A percentile compares a stretch with the other conserved stretches of the same genome.
phyloP scores from a whole-genome alignment of 2,888 invertebrate species.

The Volucella inflata region DNA sequence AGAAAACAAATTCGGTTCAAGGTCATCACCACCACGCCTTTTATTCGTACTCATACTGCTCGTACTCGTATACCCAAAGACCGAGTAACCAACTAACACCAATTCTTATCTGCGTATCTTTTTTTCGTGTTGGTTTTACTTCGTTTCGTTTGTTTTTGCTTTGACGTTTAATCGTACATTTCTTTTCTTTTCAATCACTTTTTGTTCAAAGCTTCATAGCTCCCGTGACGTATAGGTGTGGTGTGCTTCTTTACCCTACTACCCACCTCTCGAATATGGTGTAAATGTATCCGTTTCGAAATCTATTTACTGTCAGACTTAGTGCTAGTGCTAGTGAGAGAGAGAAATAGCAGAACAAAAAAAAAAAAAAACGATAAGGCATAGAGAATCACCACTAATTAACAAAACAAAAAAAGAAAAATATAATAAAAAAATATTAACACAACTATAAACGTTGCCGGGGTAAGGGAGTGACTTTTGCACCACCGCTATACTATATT shows the following conservation, averaged over 20 bases:
- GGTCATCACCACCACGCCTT: conserved; percentile 1
- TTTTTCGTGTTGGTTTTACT: neutral
- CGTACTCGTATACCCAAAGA: neutral
- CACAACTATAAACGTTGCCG: conserved; percentile 30
- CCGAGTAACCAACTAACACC: conserved; percentile 42
- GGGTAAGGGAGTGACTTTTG: no score
- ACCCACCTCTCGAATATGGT: neutral
- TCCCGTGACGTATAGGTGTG: conserved; percentile 31
- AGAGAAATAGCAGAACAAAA: conserved; percentile 4
- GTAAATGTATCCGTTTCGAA: conserved; percentile 2
- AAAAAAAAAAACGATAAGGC: conserved; percentile 9
- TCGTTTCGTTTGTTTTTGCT: conserved; percentile 1
- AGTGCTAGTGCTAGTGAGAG: neutral
- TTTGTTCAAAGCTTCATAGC: conserved; percentile 5
- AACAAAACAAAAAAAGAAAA: conserved; percentile 18
- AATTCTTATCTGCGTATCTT: conserved; percentile 17
- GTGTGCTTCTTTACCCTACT: neutral
- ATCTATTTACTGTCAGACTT: conserved; percentile 13
- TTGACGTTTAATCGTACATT: conserved; percentile 8
- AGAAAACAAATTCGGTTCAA: conserved; percentile 1
- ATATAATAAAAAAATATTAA: neutral
- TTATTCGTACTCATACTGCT: no score
- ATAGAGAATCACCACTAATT: conserved; percentile 41
- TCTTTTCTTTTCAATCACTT: conserved; percentile 2
- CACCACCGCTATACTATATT: no score